phyloP scores from a whole-genome alignment of 2,113 vertebrate species.

The Tor tambroides region DNA sequence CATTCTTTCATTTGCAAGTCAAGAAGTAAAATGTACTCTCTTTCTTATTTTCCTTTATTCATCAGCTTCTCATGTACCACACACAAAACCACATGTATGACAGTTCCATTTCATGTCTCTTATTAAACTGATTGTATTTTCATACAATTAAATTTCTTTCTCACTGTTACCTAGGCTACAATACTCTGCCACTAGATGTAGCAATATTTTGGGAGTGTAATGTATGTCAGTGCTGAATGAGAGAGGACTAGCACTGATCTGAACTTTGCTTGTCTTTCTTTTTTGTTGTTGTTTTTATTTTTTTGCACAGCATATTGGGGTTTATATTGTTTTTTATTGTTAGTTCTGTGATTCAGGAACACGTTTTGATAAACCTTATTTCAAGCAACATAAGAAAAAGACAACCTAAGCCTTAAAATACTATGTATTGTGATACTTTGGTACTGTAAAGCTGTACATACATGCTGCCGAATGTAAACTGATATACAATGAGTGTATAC shows the following conservation, averaged over 20 bases:
- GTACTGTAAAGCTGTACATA: slow-evolving; percentile 78
- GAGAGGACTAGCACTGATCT: slow-evolving; percentile 49
- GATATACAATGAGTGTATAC: slow-evolving; percentile 73
- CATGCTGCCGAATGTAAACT: slow-evolving; percentile 78
- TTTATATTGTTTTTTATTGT: slow-evolving; percentile 65
- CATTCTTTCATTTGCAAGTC: slow-evolving; percentile 36
- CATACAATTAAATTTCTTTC: slow-evolving; percentile 52
- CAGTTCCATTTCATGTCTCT: slow-evolving; percentile 64
- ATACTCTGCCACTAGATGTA: slow-evolving; percentile 73
- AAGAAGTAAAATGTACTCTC: slow-evolving; percentile 55
- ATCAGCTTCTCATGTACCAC: slow-evolving; percentile 39
- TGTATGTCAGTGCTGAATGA: slow-evolving; percentile 28
- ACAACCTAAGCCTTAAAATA: slow-evolving; percentile 80
- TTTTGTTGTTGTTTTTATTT: slow-evolving; percentile 44
- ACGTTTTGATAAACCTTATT: slow-evolving; percentile 67
- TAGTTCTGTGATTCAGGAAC: slow-evolving; percentile 67
- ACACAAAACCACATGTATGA: slow-evolving; percentile 57
- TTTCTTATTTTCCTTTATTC: slow-evolving; percentile 47
- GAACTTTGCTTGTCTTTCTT: slow-evolving; percentile 41
- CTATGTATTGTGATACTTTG: slow-evolving; percentile 81
- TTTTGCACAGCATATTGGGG: slow-evolving; percentile 79
- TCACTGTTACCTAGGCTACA: slow-evolving; percentile 41
- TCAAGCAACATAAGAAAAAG: slow-evolving; percentile 58
- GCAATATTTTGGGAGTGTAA: slow-evolving; percentile 61
- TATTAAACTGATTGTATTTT: slow-evolving; percentile 61